phyloP scores from a whole-genome alignment of 2,113 vertebrate genomes.

The Hiodon alosoides region DNA sequence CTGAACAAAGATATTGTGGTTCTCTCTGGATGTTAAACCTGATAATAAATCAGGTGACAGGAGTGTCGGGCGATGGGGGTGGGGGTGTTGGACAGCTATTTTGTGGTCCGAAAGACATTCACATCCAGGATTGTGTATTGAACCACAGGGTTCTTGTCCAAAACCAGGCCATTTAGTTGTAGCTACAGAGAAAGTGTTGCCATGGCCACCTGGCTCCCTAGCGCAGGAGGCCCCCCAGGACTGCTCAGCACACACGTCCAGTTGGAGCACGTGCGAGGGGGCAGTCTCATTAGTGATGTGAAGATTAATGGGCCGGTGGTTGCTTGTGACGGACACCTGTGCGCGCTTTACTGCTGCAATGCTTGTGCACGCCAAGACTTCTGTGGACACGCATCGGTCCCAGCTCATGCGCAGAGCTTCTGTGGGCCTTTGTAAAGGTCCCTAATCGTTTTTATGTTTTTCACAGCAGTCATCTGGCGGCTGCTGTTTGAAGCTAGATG shows the following conservation, averaged over 20 bases:
- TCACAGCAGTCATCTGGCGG: background rate
- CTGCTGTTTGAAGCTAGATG: slow-evolving; percentile 25
- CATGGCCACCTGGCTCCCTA: no score
- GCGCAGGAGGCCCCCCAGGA: no score
- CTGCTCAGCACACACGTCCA: background rate
- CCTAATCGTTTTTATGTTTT: slow-evolving; percentile 32
- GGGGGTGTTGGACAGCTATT: no score
- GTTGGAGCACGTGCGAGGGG: background rate
- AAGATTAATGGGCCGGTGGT: background rate
- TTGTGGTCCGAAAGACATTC: no score
- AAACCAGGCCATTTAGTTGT: no score
- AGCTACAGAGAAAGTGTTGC: background rate
- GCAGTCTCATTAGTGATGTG: background rate
- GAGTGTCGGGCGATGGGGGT: no score
- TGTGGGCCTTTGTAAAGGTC: slow-evolving; percentile 15
- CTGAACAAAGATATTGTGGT: no score
- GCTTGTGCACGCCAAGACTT: background rate
- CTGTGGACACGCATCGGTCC: background rate
- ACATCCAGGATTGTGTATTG: no score
- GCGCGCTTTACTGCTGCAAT: background rate
- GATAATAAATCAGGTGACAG: no score
- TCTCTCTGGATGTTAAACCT: no score
- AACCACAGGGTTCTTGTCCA: no score
- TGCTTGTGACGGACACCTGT: background rate
- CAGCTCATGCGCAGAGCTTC: background rate